phyloP scores from a whole-genome alignment of 2,797 vertebrate genomes.

The Alauda arvensis region DNA sequence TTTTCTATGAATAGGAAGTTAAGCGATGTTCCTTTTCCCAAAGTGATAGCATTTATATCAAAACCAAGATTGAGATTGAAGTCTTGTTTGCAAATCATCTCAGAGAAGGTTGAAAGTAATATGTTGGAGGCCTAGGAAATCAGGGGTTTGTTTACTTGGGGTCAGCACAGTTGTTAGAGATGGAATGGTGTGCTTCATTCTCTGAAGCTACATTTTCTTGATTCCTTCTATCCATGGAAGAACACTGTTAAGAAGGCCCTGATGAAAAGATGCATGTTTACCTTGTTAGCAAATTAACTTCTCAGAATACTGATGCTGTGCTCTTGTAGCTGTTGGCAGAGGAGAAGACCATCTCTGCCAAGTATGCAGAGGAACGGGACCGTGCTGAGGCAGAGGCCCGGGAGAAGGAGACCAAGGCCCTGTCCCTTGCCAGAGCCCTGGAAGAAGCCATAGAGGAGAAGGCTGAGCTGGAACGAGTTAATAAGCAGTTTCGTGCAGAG shows the following conservation, averaged over 20 bases:
- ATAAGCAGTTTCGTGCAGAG: slow-evolving; percentile 89
- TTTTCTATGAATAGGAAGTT: neutral
- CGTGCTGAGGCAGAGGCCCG: slow-evolving; percentile 92
- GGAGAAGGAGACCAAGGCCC: slow-evolving; percentile 92
- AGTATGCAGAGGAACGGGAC: slow-evolving; percentile 92
- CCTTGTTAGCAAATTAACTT: neutral
- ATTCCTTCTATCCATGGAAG: neutral
- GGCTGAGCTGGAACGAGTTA: slow-evolving; percentile 87
- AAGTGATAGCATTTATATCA: neutral
- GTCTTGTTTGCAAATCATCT: neutral
- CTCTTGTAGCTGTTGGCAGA: slow-evolving; percentile 86
- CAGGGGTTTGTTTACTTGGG: neutral
- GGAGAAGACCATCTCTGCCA: slow-evolving; percentile 91
- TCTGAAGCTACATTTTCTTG: neutral
- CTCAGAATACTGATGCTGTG: neutral
- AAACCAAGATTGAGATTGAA: neutral
- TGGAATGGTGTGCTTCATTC: neutral
- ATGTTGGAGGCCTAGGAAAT: neutral
- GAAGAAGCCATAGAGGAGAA: slow-evolving; percentile 86
- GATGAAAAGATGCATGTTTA: neutral
- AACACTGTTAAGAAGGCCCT: neutral
- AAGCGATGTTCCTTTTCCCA: neutral
- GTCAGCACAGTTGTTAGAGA: neutral
- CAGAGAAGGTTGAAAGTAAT: neutral
- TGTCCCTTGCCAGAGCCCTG: slow-evolving; percentile 88